Percentiles rank a stretch among this genome's conserved stretches.
Conservation (phyloP, 1,140 invertebrate species). For the Drosophila prosaltans region DNA sequence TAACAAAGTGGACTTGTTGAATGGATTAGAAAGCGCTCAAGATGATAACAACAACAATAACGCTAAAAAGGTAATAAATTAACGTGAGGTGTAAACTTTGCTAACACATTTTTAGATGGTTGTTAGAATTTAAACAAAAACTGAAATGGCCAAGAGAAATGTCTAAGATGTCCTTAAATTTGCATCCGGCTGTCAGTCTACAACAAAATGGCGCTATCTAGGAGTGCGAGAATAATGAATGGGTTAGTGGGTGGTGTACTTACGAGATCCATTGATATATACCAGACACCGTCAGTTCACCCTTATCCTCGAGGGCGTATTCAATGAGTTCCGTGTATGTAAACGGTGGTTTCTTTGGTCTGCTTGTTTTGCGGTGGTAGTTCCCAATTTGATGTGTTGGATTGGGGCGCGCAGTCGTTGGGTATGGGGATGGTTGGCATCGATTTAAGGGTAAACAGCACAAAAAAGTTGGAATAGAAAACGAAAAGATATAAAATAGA, state of each 20-base stretch:
- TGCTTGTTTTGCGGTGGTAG: constrained; percentile 78
- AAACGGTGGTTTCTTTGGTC: constrained; percentile 90
- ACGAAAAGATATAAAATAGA: constrained; percentile 13
- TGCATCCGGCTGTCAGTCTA: constrained; percentile 59
- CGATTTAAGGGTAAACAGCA: constrained; percentile 42
- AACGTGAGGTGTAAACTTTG: constrained; percentile 20
- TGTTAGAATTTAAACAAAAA: constrained; percentile 14
- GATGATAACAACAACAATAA: constrained; percentile 13
- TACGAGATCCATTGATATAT: constrained; percentile 97
- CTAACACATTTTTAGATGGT: constrained; percentile 34
- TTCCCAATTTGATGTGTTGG: constrained; percentile 19
- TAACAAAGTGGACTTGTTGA: constrained; percentile 17
- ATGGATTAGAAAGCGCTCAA: constrained; percentile 42
- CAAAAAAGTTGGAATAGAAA: constrained; percentile 23
- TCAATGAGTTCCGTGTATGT: constrained; percentile 95
- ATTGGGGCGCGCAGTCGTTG: constrained; percentile 11
- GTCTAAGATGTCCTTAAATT: constrained; percentile 75
- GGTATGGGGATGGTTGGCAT: constrained; percentile 35
- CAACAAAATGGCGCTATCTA: constrained; percentile 56
- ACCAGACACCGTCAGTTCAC: constrained; percentile 93
- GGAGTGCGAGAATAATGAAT: not conserved
- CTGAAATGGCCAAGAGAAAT: constrained; percentile 60
- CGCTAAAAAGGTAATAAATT: not conserved
- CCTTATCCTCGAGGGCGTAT: constrained; percentile 91
- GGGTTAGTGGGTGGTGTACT: constrained; percentile 84